Evolutionary conservation across 2,888 invertebrate species (phyloP).

Genomic region (Chamaedrilus cognettii): DNA sequence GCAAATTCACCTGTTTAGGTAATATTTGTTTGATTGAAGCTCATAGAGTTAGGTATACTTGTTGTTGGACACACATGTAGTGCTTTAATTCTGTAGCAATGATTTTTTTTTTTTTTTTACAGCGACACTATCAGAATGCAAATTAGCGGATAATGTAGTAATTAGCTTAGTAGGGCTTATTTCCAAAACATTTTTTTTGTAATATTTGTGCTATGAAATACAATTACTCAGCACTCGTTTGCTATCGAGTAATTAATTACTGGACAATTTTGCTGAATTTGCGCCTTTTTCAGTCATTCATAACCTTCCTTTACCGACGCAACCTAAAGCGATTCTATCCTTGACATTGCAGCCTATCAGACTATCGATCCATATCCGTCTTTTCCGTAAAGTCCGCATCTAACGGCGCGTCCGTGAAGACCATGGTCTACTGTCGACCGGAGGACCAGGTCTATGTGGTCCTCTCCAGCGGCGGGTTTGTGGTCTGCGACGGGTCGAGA

Average conservation of each 20-base stretch:
- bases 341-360: conserved; percentile 18
- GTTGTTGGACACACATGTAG: conserved; percentile 9
- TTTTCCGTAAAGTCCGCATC: conserved; percentile 32
- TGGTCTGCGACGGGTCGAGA: conserved; percentile 29
- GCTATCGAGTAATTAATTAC: no score
- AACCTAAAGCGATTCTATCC: neutral
- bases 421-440: conserved; percentile 25
- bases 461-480: conserved; percentile 32
- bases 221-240: no score
- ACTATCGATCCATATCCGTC: conserved; percentile 26
- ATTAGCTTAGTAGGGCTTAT: no score
- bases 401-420: conserved; percentile 23
- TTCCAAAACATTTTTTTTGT: no score
- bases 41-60: neutral
- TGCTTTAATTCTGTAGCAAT: neutral
- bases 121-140: neutral
- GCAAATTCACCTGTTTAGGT: conserved; percentile 80
- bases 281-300: no score
- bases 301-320: no score
- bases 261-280: no score
- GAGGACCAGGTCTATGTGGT: conserved; percentile 33
- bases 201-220: no score
- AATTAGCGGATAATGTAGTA: no score
- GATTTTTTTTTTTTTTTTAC: conserved; percentile 4
- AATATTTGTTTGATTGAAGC: conserved; percentile 25